Conservation (phyloP, 2,113 vertebrate species). For the Calonectris borealis region DNA sequence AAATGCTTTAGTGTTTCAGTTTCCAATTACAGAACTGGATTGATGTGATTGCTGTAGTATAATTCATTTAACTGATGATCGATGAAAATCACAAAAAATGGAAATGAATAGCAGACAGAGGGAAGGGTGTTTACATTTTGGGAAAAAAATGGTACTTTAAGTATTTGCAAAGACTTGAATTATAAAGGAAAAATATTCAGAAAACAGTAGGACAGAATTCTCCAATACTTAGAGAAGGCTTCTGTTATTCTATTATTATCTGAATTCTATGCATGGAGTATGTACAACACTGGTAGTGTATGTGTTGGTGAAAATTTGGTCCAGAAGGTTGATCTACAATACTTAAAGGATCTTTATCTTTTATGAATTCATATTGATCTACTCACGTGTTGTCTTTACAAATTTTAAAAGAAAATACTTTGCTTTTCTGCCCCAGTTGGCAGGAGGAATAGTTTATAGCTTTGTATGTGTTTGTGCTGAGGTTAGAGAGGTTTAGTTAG, state of each 20-base stretch:
- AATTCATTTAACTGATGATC: neutral
- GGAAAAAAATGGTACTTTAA: neutral
- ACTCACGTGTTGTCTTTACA: neutral
- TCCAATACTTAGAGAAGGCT: neutral
- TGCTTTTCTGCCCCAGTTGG: neutral
- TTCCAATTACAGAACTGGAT: slow-evolving; percentile 27
- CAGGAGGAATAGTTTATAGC: neutral
- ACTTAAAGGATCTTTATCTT: neutral
- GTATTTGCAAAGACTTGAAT: neutral
- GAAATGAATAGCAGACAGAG: neutral
- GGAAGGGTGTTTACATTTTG: neutral
- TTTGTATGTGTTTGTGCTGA: neutral
- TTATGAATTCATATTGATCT: neutral
- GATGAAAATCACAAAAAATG: neutral
- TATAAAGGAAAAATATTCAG: neutral
- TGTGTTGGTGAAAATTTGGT: neutral
- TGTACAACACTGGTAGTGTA: neutral
- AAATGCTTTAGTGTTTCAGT: slow-evolving; percentile 33
- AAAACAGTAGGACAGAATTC: neutral
- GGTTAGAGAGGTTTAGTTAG: neutral
- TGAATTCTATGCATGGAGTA: neutral
- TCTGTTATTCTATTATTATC: neutral
- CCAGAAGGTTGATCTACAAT: neutral
- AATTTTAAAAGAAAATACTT: neutral
- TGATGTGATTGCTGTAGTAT: neutral